Evolutionary conservation across 1,140 invertebrate species (phyloP).

Genomic region (Matsumurasca onukii): DNA sequence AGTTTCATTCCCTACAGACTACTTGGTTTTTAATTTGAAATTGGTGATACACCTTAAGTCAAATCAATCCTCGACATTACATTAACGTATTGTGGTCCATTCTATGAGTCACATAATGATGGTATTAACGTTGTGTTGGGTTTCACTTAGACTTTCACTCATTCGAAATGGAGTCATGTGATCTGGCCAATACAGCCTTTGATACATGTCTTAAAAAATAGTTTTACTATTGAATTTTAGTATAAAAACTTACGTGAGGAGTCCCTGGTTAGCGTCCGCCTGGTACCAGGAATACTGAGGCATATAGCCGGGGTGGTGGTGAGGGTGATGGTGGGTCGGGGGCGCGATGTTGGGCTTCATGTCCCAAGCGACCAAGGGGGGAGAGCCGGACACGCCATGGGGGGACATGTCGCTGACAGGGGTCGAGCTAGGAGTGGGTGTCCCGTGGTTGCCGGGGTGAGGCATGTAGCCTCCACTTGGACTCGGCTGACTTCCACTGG

Average conservation of each 20-base stretch:
- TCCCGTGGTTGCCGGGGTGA: conserved; percentile 39
- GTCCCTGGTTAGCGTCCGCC: conserved; percentile 60
- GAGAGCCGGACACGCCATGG: conserved; percentile 54
- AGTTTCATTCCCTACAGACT: too few species aligned
- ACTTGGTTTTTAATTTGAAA: too few species aligned
- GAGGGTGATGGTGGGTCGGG: conserved; percentile 57
- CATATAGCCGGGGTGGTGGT: conserved; percentile 61
- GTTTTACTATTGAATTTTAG: too few species aligned
- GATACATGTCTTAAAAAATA: too few species aligned
- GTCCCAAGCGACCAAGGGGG: conserved; percentile 65
- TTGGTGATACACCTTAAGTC: too few species aligned
- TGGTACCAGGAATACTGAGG: conserved; percentile 78
- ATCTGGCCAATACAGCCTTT: too few species aligned
- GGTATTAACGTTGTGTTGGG: too few species aligned
- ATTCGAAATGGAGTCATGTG: too few species aligned
- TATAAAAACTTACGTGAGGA: conserved; percentile 70
- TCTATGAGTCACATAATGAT: too few species aligned
- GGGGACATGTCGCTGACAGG: conserved; percentile 59
- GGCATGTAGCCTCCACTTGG: conserved; percentile 45
- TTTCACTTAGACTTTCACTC: too few species aligned
- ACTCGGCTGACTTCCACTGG: conserved; percentile 44
- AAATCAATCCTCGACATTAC: too few species aligned
- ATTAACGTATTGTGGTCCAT: too few species aligned
- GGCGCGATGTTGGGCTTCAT: conserved; percentile 61
- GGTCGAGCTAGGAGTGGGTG: conserved; percentile 52